Evolutionary conservation across 92 coral and sea anemone genomes (phyloP).

Genomic region (Epizoanthus fatuus): DNA sequence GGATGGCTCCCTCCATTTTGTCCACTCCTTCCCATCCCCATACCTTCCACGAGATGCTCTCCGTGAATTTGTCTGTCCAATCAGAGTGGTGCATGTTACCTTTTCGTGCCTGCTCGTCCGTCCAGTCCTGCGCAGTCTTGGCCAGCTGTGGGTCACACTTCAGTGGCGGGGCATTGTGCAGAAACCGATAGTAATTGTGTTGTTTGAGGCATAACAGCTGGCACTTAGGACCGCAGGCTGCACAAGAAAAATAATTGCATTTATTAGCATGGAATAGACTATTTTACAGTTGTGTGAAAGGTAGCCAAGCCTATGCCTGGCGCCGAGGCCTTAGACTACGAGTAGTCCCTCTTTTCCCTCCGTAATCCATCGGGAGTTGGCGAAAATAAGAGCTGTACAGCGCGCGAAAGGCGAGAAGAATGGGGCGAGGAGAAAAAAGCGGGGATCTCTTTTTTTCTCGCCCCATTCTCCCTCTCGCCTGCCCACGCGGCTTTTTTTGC

Average conservation of each 20-base stretch:
- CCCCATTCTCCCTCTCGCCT: no score
- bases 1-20: constrained; percentile 72
- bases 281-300: neutral
- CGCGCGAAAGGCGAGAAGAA: no score
- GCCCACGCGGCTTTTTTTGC: no score
- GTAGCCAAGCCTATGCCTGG: no score
- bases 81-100: constrained; percentile 62
- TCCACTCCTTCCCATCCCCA: constrained; percentile 80
- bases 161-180: constrained; percentile 66
- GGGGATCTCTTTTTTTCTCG: no score
- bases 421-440: no score
- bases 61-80: constrained; percentile 65
- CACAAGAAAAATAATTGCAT: neutral
- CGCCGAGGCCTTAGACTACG: no score
- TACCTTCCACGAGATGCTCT: neutral
- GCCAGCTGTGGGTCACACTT: constrained; percentile 63
- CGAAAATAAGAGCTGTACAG: no score
- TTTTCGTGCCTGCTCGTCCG: constrained; percentile 46
- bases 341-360: no score
- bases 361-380: no score
- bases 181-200: constrained; percentile 70
- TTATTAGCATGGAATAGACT: no score
- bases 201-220: constrained; percentile 61
- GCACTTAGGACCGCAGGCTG: constrained; percentile 73
- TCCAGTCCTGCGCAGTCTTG: constrained; percentile 66